These are phyloP conservation scores for Melieria crassipennis DNA, from an alignment of 2,888 invertebrate species.

Conservation along the genomic window DNA sequence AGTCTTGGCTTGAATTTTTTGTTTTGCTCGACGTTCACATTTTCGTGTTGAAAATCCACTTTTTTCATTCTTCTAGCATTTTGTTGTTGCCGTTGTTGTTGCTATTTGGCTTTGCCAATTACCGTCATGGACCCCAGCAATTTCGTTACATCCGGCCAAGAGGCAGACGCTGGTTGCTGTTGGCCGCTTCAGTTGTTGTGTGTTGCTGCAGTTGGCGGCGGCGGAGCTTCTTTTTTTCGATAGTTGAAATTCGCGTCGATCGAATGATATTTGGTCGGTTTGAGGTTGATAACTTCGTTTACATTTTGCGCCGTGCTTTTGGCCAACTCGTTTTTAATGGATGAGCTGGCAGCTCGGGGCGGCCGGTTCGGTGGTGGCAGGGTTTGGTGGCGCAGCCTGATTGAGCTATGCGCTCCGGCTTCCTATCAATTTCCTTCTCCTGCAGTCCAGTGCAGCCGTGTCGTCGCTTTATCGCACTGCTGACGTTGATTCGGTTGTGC, in stretches of 20 bases:
- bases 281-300: constrained; percentile 34
- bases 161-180: constrained; percentile 34
- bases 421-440: no score
- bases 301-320: neutral
- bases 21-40: constrained; percentile 28
- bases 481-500: no score
- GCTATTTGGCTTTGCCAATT: constrained; percentile 53
- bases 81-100: constrained; percentile 32
- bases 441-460: no score
- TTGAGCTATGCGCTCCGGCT: no score
- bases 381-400: no score
- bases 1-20: constrained; percentile 37
- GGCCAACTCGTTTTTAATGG: no score
- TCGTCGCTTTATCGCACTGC: no score
- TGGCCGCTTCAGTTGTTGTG: neutral
- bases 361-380: no score
- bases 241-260: constrained; percentile 28
- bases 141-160: constrained; percentile 62
- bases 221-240: constrained; percentile 19
- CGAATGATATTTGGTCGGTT: constrained; percentile 33
- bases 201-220: constrained; percentile 9
- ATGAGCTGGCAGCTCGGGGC: no score
- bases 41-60: neutral
- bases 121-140: constrained; percentile 61
- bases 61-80: constrained; percentile 22